Base-by-base conservation (phyloP, 2,797 vertebrate species). In the Siniperca scherzeri region DNA sequence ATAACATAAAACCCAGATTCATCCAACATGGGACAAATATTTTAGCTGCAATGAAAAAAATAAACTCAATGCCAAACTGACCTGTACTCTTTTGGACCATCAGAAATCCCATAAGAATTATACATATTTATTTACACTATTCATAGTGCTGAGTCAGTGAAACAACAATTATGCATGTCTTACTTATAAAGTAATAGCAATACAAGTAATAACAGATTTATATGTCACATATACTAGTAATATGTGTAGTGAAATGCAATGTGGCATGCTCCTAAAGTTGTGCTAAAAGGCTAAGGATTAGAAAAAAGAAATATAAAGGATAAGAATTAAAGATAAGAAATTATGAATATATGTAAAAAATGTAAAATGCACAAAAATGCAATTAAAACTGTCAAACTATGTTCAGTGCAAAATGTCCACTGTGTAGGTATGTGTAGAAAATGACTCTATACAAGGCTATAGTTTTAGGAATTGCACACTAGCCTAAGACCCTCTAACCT, bases 391-490 rank as follows among this genome's bases (percentile, higher is more conserved):
- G 19, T 38, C 1, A 30, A 82, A 55, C 16, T 64, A 25, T 2
- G 2, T 50, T 59, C n/a, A 40, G 14, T 59, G 10, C 0, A 61
- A 36, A 80, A 71, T 14, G 4, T 64, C 19, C n/a, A 67, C 42
- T 42, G 3, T 56, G 19, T 9, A 40, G 10, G 55, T 19, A 40
- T 59, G 33, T 48, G 70, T 61, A 57, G 17, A 66, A 67, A 78
- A 52, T 44, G 30, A 48, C n/a, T 56, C 53, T 19, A 76, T 60
- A 64, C 40, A 81, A 56, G 69, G 42, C 46, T 83, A 25, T 48
- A 83, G 73, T 75, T 80, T 77, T 68, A 74, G 19, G 80, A 57
- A 86, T 65, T 42, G 79, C 50, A 88, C 60, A 70, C 53, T 7
- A 77, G 44, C n/a, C 44, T 38, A n/a, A 74, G 62, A 82, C 46